These are phyloP conservation scores for Lophius piscatorius DNA, from an alignment of 2,113 vertebrate genomes.

Conservation along the genomic window DNA sequence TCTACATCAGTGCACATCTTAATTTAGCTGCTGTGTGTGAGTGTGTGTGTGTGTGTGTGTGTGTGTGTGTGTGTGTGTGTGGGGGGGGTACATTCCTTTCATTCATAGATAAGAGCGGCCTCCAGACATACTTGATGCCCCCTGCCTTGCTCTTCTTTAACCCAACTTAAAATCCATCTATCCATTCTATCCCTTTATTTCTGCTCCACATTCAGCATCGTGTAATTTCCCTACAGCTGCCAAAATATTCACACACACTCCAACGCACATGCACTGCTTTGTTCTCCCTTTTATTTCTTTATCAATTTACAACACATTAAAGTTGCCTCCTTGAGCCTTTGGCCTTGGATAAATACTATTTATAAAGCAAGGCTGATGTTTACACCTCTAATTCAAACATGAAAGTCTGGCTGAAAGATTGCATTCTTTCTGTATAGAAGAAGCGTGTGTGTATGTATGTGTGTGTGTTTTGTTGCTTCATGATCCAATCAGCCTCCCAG, in stretches of 20 bases:
- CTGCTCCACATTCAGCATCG: slow-evolving; percentile 24
- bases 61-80: slow-evolving; percentile 31
- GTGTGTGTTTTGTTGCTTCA: slow-evolving; percentile 52
- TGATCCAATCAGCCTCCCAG: slow-evolving; percentile 49
- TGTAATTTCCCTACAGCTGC: background rate
- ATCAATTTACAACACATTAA: slow-evolving; percentile 76
- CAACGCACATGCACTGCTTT: slow-evolving; percentile 13
- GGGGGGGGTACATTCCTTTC: slow-evolving; percentile 56
- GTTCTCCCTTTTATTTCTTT: slow-evolving; percentile 49
- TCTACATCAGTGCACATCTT: slow-evolving; percentile 53
- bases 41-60: slow-evolving; percentile 25
- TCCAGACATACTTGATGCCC: slow-evolving; percentile 58
- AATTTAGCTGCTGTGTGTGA: slow-evolving; percentile 37
- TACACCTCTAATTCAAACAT: slow-evolving; percentile 75
- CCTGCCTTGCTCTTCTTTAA: slow-evolving; percentile 53
- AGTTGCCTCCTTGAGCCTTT: slow-evolving; percentile 70
- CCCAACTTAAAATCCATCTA: slow-evolving; percentile 49
- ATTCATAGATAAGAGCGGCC: slow-evolving; percentile 74
- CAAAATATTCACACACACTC: background rate
- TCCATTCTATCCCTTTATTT: slow-evolving; percentile 55
- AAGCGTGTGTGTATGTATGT: slow-evolving; percentile 10
- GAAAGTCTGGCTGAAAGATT: slow-evolving; percentile 73
- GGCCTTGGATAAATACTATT: slow-evolving; percentile 71
- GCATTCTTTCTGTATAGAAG: slow-evolving; percentile 58
- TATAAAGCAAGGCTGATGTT: slow-evolving; percentile 69